Evolutionary conservation across 2,113 vertebrate genomes (phyloP).

Genomic region (Lucifuga dentata): DNA sequence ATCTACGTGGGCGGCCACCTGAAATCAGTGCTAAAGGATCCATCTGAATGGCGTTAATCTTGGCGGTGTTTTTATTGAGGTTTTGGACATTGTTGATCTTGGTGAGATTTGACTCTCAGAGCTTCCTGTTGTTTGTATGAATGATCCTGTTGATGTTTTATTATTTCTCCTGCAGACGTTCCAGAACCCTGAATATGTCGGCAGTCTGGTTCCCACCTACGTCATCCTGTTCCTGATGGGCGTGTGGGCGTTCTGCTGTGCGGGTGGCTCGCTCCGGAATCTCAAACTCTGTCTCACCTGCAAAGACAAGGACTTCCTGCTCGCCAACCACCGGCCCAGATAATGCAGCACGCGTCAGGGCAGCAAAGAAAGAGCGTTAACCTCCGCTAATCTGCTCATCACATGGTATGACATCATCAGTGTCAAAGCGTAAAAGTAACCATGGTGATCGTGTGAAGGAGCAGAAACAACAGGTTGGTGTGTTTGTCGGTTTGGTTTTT

Average conservation of each 20-base stretch:
- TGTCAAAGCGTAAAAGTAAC: constrained; percentile 4
- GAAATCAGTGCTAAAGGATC: no score
- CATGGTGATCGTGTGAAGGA: neutral
- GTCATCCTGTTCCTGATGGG: constrained; percentile 81
- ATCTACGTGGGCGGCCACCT: no score
- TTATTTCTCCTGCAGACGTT: constrained; percentile 76
- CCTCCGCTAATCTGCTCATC: constrained; percentile 22
- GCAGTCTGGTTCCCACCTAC: constrained; percentile 81
- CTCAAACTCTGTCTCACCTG: constrained; percentile 86
- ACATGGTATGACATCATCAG: constrained; percentile 5
- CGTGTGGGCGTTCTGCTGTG: constrained; percentile 83
- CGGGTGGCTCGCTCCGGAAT: constrained; percentile 85
- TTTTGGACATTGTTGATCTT: no score
- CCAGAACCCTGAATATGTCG: constrained; percentile 81
- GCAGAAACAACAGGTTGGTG: neutral
- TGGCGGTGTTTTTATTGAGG: no score
- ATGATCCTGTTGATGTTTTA: neutral
- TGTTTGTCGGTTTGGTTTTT: constrained; percentile 1
- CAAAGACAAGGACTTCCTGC: constrained; percentile 87
- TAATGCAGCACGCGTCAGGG: constrained; percentile 63
- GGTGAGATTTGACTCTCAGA: constrained; percentile 66
- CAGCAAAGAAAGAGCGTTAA: neutral
- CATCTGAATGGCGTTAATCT: no score
- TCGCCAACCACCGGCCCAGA: constrained; percentile 84
- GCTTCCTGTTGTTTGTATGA: neutral